These are phyloP conservation scores for Habrosyne pyritoides DNA, from an alignment of 2,888 invertebrate species.

Conservation along the genomic window DNA sequence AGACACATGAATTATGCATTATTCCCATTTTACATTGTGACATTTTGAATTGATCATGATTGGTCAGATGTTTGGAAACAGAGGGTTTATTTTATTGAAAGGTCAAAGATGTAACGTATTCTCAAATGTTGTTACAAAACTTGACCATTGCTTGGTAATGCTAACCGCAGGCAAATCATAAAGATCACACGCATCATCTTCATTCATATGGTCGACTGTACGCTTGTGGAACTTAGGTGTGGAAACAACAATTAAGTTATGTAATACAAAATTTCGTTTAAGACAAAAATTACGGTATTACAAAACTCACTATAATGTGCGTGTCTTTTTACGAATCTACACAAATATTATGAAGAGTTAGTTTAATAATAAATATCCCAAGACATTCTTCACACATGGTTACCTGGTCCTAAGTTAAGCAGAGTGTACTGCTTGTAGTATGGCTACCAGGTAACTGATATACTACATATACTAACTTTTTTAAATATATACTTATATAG, in stretches of 20 bases:
- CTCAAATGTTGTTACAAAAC: slow-evolving; percentile 19
- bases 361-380: too few species aligned
- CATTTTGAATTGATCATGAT: slow-evolving; percentile 22
- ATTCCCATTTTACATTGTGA: slow-evolving; percentile 17
- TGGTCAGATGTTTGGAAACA: slow-evolving; percentile 24
- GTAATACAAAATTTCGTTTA: background rate
- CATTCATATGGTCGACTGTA: background rate
- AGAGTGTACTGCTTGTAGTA: too few species aligned
- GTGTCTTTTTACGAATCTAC: too few species aligned
- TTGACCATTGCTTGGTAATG: slow-evolving; percentile 4
- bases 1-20: slow-evolving; percentile 4
- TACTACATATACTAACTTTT: too few species aligned
- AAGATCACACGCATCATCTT: slow-evolving; percentile 11
- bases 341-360: too few species aligned
- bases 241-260: background rate
- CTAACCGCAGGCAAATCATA: slow-evolving; percentile 12
- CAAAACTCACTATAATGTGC: too few species aligned
- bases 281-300: background rate
- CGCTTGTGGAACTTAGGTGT: background rate
- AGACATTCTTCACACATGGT: too few species aligned
- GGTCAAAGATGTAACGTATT: slow-evolving; percentile 29
- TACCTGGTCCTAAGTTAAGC: too few species aligned
- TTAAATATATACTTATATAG: too few species aligned
- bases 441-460: too few species aligned
- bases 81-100: slow-evolving; percentile 21